Conservation (phyloP, 2,113 vertebrate genomes). For the Rhinolophus sinicus region DNA sequence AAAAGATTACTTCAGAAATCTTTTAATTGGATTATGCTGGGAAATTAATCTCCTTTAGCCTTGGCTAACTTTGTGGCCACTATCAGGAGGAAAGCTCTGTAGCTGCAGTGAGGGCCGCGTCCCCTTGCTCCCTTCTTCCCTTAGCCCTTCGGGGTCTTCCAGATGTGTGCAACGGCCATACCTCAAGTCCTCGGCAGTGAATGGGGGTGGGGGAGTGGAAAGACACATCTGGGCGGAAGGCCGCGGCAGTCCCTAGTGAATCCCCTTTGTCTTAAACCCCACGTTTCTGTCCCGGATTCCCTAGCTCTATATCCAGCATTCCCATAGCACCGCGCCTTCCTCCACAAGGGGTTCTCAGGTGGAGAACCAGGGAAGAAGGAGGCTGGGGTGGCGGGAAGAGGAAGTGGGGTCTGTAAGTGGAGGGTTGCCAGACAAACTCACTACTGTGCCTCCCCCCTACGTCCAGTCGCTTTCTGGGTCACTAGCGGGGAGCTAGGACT, state of each 20-base stretch:
- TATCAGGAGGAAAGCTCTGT: conserved; percentile 78
- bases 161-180: neutral
- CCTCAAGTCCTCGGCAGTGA: neutral
- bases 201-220: neutral
- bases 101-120: conserved; percentile 40
- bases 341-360: neutral
- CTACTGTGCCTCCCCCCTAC: neutral
- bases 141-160: neutral
- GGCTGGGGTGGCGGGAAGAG: neutral
- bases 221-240: neutral
- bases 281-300: neutral
- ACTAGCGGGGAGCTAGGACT: neutral
- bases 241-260: neutral
- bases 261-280: conserved; percentile 25
- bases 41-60: conserved; percentile 87
- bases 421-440: neutral
- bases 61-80: conserved; percentile 84
- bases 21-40: conserved; percentile 88
- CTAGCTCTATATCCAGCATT: neutral
- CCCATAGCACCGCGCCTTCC: neutral
- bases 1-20: conserved; percentile 87
- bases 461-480: neutral
- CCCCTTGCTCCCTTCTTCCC: neutral
- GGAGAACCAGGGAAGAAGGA: neutral
- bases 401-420: neutral